These are phyloP conservation scores for Herpailurus yagouaroundi DNA, from an alignment of 2,113 vertebrate species.

Conservation along the genomic window DNA sequence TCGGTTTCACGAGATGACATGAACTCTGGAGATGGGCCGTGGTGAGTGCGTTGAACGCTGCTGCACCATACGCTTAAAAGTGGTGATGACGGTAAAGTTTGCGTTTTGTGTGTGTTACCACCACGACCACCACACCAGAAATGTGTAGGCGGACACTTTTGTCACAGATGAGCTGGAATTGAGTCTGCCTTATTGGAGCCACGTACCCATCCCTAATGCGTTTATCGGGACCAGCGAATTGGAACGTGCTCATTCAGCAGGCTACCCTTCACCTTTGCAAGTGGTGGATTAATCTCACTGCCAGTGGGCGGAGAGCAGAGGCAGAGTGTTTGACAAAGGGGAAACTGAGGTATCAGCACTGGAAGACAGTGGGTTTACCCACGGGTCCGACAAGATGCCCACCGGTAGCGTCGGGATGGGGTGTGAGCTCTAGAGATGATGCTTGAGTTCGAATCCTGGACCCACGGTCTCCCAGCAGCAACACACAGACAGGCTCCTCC, in stretches of 20 bases:
- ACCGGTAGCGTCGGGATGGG: rapidly evolving
- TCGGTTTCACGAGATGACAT: not conserved
- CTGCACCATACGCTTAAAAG: not conserved
- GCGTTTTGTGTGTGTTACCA: rapidly evolving
- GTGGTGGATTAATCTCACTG: not conserved
- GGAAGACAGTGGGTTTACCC: not conserved
- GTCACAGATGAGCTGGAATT: not conserved
- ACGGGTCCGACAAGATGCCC: not conserved
- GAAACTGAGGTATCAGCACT: rapidly evolving
- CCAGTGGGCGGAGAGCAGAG: not conserved
- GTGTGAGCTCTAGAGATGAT: rapidly evolving
- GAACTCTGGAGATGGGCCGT: not conserved
- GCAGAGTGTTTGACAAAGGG: not conserved
- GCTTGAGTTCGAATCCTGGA: not conserved
- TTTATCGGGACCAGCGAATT: not conserved
- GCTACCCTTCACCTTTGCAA: not conserved
- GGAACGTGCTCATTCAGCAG: not conserved
- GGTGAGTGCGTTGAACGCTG: not conserved
- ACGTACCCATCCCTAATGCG: not conserved
- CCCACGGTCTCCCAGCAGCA: too few relatives aligned
- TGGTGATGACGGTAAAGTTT: not conserved
- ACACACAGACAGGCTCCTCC: rapidly evolving
- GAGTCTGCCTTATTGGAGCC: not conserved
- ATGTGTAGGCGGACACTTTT: not conserved
- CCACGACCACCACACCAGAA: too few relatives aligned